These are phyloP conservation scores for Rhizomys pruinosus DNA, from an alignment of 2,113 vertebrate genomes.

Conservation along the genomic window DNA sequence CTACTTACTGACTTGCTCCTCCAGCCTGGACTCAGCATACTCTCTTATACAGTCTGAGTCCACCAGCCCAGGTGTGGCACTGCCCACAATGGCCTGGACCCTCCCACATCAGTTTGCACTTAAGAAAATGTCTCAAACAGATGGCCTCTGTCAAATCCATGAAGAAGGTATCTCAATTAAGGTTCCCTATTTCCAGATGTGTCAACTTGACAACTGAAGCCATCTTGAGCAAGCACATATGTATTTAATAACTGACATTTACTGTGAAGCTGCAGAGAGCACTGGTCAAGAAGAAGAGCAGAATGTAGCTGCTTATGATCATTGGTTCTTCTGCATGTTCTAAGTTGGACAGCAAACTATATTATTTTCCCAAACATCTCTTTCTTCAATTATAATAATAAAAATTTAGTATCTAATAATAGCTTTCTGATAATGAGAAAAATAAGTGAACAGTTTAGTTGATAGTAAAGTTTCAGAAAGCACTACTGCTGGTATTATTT, in stretches of 20 bases:
- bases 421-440: constrained; percentile 12
- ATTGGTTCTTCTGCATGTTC: neutral
- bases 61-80: no score
- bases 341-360: neutral
- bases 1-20: no score
- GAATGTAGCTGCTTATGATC: neutral
- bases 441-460: neutral
- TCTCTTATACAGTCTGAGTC: no score
- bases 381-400: constrained; percentile 6
- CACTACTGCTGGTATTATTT: neutral
- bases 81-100: no score
- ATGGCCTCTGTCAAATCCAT: no score
- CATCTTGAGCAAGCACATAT: neutral
- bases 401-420: neutral
- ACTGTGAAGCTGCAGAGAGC: neutral
- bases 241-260: neutral
- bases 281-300: neutral
- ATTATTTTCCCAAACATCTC: neutral
- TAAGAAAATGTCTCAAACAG: no score
- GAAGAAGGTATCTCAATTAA: no score
- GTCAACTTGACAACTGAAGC: no score
- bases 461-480: neutral
- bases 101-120: no score
- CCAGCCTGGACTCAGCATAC: no score
- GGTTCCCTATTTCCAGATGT: no score